Conservation (phyloP, 2,797 vertebrate genomes). For the Tragopan temminckii region DNA sequence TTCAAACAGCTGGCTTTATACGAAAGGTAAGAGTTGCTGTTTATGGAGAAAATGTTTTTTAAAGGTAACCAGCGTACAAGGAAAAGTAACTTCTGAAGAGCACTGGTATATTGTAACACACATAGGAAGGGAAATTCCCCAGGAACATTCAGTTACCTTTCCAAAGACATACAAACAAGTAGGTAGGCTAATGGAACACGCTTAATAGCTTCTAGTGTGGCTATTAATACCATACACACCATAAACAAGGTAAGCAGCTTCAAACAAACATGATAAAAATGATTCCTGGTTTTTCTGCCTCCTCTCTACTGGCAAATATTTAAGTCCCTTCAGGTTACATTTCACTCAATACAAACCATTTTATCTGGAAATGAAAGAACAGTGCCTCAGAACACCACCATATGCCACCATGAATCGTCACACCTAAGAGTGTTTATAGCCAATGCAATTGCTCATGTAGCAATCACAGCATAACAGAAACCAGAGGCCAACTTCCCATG, state of each 20-base stretch:
- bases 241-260: background rate
- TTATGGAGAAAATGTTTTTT: background rate
- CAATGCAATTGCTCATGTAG: background rate
- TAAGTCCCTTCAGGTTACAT: background rate
- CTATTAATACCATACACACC: no score
- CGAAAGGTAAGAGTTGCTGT: background rate
- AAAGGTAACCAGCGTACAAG: background rate
- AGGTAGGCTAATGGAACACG: background rate
- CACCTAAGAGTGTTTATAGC: background rate
- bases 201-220: background rate
- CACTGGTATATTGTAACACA: fast-evolving
- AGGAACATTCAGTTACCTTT: background rate
- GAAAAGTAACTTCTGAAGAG: background rate
- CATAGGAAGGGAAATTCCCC: background rate
- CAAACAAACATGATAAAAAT: background rate
- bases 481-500: background rate
- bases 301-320: background rate
- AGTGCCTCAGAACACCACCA: background rate
- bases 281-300: background rate
- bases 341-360: background rate
- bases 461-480: background rate
- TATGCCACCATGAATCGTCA: background rate
- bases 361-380: background rate
- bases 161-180: background rate
- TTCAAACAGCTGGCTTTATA: background rate